A percentile compares a stretch with the other conserved stretches of the same genome.
Evolutionary conservation across 2,113 vertebrate species (phyloP).

Genomic region (Myiozetetes cayanensis): DNA sequence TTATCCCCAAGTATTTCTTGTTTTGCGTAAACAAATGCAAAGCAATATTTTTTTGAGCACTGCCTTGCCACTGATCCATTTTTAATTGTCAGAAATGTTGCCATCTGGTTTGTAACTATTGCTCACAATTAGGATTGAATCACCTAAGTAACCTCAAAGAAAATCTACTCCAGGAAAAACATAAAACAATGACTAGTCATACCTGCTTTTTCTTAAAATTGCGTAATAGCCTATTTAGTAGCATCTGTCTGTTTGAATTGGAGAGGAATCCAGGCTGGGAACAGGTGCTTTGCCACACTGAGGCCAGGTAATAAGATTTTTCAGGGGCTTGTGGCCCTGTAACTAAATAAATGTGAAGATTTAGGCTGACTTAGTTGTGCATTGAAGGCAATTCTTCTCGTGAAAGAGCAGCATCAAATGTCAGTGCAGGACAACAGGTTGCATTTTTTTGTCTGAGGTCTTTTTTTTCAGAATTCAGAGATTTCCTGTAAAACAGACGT

Average conservation of each 20-base stretch:
- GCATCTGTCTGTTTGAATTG: neutral
- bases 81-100: neutral
- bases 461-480: neutral
- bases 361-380: neutral
- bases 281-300: neutral
- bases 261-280: neutral
- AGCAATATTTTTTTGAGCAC: neutral
- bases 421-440: neutral
- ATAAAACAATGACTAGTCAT: neutral
- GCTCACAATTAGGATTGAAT: neutral
- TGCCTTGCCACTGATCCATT: neutral
- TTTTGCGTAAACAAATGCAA: neutral
- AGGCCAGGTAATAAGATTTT: neutral
- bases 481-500: neutral
- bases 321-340: neutral
- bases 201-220: neutral
- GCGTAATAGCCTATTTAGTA: neutral
- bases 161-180: neutral
- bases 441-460: neutral
- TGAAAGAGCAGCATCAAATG: accelerated
- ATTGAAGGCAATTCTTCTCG: accelerated
- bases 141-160: neutral
- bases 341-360: accelerated
- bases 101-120: neutral
- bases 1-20: neutral